These are phyloP conservation scores for Nomia melanderi DNA, from an alignment of 1,140 invertebrate genomes.

Conservation along the genomic window DNA sequence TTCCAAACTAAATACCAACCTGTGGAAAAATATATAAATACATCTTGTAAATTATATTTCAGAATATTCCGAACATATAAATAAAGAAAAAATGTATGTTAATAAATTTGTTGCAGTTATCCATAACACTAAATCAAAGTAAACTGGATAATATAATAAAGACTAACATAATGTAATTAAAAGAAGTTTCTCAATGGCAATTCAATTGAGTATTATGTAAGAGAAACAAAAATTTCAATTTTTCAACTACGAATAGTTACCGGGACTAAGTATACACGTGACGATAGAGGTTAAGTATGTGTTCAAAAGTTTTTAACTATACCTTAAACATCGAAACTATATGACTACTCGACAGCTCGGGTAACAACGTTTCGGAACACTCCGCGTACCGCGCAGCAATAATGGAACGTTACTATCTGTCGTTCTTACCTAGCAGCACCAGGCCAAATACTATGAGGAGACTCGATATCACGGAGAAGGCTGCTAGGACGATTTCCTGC, in stretches of 20 bases:
- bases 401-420: constrained; percentile 23
- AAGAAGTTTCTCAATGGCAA: background rate
- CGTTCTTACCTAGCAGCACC: constrained; percentile 79
- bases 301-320: constrained; percentile 26
- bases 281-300: constrained; percentile 46
- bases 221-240: background rate
- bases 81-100: background rate
- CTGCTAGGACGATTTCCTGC: constrained; percentile 79
- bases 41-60: background rate
- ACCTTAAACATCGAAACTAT: constrained; percentile 20
- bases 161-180: background rate
- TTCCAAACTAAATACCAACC: constrained; percentile 96
- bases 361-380: constrained; percentile 23
- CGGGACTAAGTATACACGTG: constrained; percentile 25
- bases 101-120: background rate
- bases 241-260: background rate
- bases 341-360: constrained; percentile 23
- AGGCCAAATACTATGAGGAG: constrained; percentile 80
- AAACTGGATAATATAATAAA: background rate
- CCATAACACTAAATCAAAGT: background rate
- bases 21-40: constrained; percentile 76
- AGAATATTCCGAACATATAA: background rate
- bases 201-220: background rate
- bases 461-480: constrained; percentile 79
- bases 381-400: constrained; percentile 9